Base-by-base conservation (phyloP, 2,113 vertebrate species). In the Petromus typicus region DNA sequence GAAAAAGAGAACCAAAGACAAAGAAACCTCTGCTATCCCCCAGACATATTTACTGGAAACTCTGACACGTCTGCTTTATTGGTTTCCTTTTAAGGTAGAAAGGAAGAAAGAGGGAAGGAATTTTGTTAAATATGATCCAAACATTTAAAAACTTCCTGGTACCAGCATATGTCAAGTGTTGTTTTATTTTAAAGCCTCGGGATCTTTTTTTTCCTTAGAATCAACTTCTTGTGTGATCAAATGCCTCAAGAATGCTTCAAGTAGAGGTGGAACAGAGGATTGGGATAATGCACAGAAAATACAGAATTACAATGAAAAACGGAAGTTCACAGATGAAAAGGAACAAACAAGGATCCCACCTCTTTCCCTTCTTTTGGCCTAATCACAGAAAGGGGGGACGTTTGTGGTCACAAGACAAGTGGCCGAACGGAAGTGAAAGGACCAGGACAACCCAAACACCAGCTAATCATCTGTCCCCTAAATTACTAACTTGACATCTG, bases 101-200 rank as follows among this genome's bases (percentile, higher is more conserved):
- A 43, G 9, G n/a, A 37, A 67, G 30, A 85, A 66, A 75, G 32
- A 81, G 40, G 40, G 34, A 75, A 84, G 30, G 34, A 40, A 40
- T 64, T 89, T 71, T 30, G n/a, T 69, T 78, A 54, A 90, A 93
- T 69, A 64, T 54, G 2, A 69, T 81, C 48, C 56, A 90, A 91
- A 66, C 7, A 45, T 51, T 25, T 43, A 86, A 79, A 91, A 40
- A 20, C 85, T 45, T 84, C 69, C 63, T 40, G 40, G 27, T 27
- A 14, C 37, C 54, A 51, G 45, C 54, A 57, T 54, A 80, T 67
- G 54, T 45, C 43, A 86, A 86, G 51, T 48, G 27, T 27, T 94
- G 27, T 27, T 94, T 89, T 90, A 40, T 61, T 23, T 89, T 69
- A 81, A 89, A 90, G 30, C 56, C 25, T 78, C 18, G 56, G 45